Percentiles rank a stretch among this genome's conserved stretches.
Conservation (phyloP, 1,140 invertebrate species). For the Caenorhabditis inopinata region DNA sequence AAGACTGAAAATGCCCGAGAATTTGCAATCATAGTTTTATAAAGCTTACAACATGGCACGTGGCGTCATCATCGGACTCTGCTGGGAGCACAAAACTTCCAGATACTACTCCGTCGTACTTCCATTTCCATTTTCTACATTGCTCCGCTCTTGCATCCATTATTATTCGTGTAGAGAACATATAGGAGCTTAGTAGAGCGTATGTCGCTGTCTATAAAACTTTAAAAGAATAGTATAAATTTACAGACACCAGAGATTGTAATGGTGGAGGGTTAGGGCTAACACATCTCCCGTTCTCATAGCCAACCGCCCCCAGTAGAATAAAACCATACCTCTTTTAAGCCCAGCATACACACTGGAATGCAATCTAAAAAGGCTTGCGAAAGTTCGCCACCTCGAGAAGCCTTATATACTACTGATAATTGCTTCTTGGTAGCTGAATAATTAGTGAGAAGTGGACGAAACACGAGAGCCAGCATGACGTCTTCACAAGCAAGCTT, state of each 20-base stretch:
- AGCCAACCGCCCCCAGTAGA: no score
- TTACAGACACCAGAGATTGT: no score
- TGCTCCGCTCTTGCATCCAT: slow-evolving; percentile 51
- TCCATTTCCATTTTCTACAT: slow-evolving; percentile 23
- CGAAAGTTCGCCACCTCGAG: background rate
- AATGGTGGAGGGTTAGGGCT: no score
- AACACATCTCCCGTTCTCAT: no score
- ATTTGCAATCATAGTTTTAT: background rate
- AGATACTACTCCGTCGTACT: slow-evolving; percentile 35
- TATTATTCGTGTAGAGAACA: slow-evolving; percentile 50
- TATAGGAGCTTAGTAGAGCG: slow-evolving; percentile 43
- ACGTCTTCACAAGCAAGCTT: slow-evolving; percentile 93
- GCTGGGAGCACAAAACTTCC: background rate
- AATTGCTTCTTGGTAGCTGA: slow-evolving; percentile 5
- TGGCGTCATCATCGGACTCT: background rate
- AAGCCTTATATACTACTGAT: background rate
- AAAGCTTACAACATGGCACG: background rate
- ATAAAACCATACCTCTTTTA: slow-evolving; percentile 47
- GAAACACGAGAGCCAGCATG: slow-evolving; percentile 70
- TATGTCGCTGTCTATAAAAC: background rate
- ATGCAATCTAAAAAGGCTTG: slow-evolving; percentile 74
- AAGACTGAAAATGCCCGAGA: slow-evolving; percentile 48
- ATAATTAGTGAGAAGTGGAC: slow-evolving; percentile 32
- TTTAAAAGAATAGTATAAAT: no score
- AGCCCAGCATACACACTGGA: slow-evolving; percentile 70